Evolutionary conservation across 2,797 vertebrate species (phyloP).

Genomic region (Octomys mimax): DNA sequence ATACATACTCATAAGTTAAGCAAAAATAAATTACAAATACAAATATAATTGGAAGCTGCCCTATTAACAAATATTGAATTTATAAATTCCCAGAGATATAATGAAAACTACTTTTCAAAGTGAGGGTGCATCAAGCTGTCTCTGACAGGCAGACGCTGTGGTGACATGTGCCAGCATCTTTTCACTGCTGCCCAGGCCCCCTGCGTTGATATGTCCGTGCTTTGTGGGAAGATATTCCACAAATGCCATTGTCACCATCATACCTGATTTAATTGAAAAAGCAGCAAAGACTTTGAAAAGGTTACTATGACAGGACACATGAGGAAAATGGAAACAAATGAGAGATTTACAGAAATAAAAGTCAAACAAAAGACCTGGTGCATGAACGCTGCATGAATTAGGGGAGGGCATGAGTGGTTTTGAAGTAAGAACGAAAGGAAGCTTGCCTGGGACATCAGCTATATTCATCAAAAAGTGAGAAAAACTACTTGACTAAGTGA

Average conservation of each 20-base stretch:
- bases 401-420: not conserved
- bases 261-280: not conserved
- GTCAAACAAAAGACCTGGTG: not conserved
- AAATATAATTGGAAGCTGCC: slow-evolving; percentile 60
- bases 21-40: slow-evolving; percentile 55
- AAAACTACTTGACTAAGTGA: not conserved
- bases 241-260: not conserved
- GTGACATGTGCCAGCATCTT: not conserved
- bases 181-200: fast-evolving
- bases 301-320: not conserved
- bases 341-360: not conserved
- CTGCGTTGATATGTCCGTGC: not conserved
- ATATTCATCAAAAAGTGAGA: not conserved
- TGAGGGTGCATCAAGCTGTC: not conserved
- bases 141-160: not conserved
- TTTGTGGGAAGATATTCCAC: not conserved
- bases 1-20: slow-evolving; percentile 35
- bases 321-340: not conserved
- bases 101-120: slow-evolving; percentile 69
- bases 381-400: not conserved
- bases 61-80: slow-evolving; percentile 64
- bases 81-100: slow-evolving; percentile 12
- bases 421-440: not conserved
- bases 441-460: not conserved
- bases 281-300: not conserved